Percentiles rank a stretch among this genome's conserved stretches.
phyloP scores from a whole-genome alignment of 1,140 invertebrate species.

The Pantala flavescens region DNA sequence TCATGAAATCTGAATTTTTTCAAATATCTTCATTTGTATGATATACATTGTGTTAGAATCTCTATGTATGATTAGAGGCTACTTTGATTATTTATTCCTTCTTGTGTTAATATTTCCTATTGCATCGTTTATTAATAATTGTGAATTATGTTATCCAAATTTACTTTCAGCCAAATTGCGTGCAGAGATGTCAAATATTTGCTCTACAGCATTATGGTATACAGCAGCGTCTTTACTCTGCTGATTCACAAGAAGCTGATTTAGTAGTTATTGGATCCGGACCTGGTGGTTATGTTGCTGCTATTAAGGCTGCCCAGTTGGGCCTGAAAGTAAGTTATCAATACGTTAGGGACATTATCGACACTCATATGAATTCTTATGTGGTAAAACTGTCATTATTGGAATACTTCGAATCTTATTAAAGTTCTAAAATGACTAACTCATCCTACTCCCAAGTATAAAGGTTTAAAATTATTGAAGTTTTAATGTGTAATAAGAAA shows the following conservation, averaged over 20 bases:
- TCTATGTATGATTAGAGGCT: too few species aligned
- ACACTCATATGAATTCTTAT: too few species aligned
- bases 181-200: not conserved
- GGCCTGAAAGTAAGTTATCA: slow-evolving; percentile 75
- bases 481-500: too few species aligned
- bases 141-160: not conserved
- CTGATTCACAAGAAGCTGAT: slow-evolving; percentile 60
- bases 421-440: too few species aligned
- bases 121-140: not conserved
- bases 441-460: too few species aligned
- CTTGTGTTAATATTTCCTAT: not conserved
- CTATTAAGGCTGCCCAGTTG: slow-evolving; percentile 96
- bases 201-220: not conserved
- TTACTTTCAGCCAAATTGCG: not conserved
- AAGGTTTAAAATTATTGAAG: too few species aligned
- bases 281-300: slow-evolving; percentile 97
- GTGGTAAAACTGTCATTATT: too few species aligned
- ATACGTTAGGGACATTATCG: slow-evolving; percentile 1
- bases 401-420: too few species aligned
- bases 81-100: too few species aligned
- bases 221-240: not conserved
- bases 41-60: too few species aligned
- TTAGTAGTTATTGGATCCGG: slow-evolving; percentile 96
- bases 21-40: too few species aligned
- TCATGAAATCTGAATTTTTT: too few species aligned